Base-by-base conservation (phyloP, 1,140 invertebrate genomes). In the Macrobrachium rosenbergii region DNA sequence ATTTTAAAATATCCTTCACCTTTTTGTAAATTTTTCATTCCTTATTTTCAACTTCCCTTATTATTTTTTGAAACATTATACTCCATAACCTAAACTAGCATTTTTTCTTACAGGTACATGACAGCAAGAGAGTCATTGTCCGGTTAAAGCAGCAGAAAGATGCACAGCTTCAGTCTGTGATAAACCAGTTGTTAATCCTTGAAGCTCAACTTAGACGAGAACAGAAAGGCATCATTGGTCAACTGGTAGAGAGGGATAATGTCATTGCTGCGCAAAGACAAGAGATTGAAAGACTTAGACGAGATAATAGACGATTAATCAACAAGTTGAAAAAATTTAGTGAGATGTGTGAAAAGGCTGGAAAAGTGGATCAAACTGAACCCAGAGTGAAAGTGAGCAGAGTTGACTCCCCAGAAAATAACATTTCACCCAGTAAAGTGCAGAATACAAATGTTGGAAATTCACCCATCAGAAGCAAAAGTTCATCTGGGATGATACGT, bases 121-220 rank as follows among this genome's bases (percentile, higher is more conserved):
- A 89, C 64, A 85, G 72, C 60, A 86, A 82, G 21, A 76, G 88
- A 17, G 73, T 87, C n/a, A 92, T 94, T 16, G 92, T 92, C 0
- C 92, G 93, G 87, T 87, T 94, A 58, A 93, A 93, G 77, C 92
- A 93, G 75, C 95, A 96, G 90, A 95, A 95, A 89, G 95, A 94
- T 59, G 94, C 95, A 88, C 95, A 96, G 90, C 92, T 96, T 63
- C 94, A 94, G 88, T 94, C 94, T 43, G 92, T 97, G 75, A 96
- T 96, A 60, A 95, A 95, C 43, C 96, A 97, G 91, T 92, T 97
- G 75, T 92, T 97, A 37, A 93, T 97, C 52, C 95, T 97, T 91
- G 96, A 97, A 91, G 95, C 96, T 2, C 94, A 96, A 6, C 93
- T 98, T 69, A 95, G 96, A 88, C 94, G 95, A 80, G 97, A 97